Base-by-base conservation (phyloP, 2,797 vertebrate species). In the Rhinella marina region DNA sequence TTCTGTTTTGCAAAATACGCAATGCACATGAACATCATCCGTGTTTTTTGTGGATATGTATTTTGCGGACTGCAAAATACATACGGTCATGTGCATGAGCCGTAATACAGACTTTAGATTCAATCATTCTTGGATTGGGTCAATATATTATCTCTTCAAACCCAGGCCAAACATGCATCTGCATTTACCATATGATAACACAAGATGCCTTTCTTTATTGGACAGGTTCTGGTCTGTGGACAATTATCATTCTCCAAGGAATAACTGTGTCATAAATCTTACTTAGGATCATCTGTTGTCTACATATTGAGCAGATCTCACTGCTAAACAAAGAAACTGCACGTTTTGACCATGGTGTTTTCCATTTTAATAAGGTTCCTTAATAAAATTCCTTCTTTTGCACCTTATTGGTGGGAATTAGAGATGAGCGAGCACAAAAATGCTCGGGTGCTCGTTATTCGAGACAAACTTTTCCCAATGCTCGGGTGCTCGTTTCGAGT, bases 191-290 rank as follows among this genome's bases (percentile, higher is more conserved):
- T 52, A 54, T 25, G 19, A 48, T 73, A 21, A 3, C 19, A 77
- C 23, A 12, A 54, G 50, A 25, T 8, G 2, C 41, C 12, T 16
- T 75, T 77, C 4, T 77, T 77, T 54, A 77, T 77, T 77, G 75
- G 75, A 77, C 75, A 77, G 75, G 50, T 54, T 50, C n/a, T 76
- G 73, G 48, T 48, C 41, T 77, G 75, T 77, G 75, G 75, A 77
- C 54, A 77, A 54, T 52, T 76, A 76, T 54, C 50, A 77, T 77
- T 77, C 75, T 50, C 75, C 13, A 8, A 54, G 23, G 75, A 54
- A 2, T 56, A 59, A 4, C 70, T 75, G 21, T 75, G 72, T 75
- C 50, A 50, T 75, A 75, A 75, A 75, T 75, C 72, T 75, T 75
- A 75, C 72, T 75, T 75, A 50, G 48, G 23, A 52, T 52, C 52